Percentiles rank a stretch among this genome's conserved stretches.
These are phyloP conservation scores for Nowickia ferox DNA, from an alignment of 2,888 invertebrate genomes.

Conservation along the genomic window DNA sequence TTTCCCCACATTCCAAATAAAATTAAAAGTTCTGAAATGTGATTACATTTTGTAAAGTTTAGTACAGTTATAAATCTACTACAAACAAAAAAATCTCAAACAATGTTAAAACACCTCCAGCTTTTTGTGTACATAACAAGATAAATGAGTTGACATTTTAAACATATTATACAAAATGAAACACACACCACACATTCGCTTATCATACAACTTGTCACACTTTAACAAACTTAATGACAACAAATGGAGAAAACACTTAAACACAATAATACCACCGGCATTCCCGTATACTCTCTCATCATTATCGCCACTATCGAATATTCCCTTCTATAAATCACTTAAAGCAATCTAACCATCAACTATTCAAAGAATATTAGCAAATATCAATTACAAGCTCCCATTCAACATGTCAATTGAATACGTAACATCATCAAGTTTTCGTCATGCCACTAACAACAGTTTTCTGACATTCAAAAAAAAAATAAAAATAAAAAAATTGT, in stretches of 20 bases:
- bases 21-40: too few relatives aligned
- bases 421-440: constrained; percentile 16
- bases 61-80: neutral
- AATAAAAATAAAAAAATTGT: neutral
- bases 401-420: constrained; percentile 52
- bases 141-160: constrained; percentile 29
- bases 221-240: constrained; percentile 10
- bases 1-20: too few relatives aligned
- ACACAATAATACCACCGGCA: neutral
- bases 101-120: neutral
- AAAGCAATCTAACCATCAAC: constrained; percentile 15
- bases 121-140: neutral
- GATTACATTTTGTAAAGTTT: neutral
- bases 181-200: constrained; percentile 1
- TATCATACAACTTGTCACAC: constrained; percentile 22
- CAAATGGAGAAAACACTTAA: constrained; percentile 24
- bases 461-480: neutral
- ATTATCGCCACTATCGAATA: constrained; percentile 3
- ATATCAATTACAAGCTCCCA: constrained; percentile 40
- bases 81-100: neutral
- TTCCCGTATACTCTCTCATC: neutral
- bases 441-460: neutral
- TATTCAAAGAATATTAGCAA: constrained; percentile 33
- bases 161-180: neutral
- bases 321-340: constrained; percentile 29